Evolutionary conservation across 2,888 invertebrate genomes (phyloP).

Genomic region (Adela reaumurella): DNA sequence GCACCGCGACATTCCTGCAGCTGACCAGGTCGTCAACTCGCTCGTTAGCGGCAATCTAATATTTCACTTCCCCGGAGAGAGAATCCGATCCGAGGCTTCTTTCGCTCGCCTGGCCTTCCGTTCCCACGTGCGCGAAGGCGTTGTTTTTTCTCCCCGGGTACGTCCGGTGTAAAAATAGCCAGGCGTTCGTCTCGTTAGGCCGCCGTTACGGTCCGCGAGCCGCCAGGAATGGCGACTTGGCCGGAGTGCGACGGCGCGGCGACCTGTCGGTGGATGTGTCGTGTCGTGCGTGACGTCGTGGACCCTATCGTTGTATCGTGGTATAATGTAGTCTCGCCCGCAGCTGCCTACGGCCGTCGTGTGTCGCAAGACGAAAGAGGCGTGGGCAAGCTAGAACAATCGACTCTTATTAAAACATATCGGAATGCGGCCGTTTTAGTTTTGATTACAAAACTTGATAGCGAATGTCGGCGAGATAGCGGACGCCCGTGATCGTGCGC

Average conservation of each 20-base stretch:
- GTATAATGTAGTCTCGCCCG: slow-evolving; percentile 17
- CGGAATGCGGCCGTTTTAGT: slow-evolving; percentile 46
- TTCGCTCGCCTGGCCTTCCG: slow-evolving; percentile 14
- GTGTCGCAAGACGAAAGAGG: too few relatives aligned
- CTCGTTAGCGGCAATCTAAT: not conserved
- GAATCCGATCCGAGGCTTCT: slow-evolving; percentile 2
- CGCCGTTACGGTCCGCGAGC: slow-evolving; percentile 19
- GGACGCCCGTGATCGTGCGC: too few relatives aligned
- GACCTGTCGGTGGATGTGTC: slow-evolving; percentile 9
- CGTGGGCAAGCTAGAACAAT: slow-evolving; percentile 29
- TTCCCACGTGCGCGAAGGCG: slow-evolving; percentile 16
- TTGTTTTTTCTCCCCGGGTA: slow-evolving; percentile 12
- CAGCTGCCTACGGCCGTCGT: slow-evolving; percentile 21
- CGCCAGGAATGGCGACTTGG: slow-evolving; percentile 17
- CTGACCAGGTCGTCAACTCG: not conserved
- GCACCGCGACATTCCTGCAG: not conserved
- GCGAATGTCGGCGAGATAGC: slow-evolving; percentile 27
- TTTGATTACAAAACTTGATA: slow-evolving; percentile 46
- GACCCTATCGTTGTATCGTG: too few relatives aligned
- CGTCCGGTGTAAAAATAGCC: slow-evolving; percentile 10
- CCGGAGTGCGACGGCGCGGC: slow-evolving; percentile 8
- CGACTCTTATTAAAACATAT: slow-evolving; percentile 29
- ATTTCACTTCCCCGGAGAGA: not conserved
- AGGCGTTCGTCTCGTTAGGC: slow-evolving; percentile 12
- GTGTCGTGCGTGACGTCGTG: slow-evolving; percentile 24